phyloP scores from a whole-genome alignment of 2,797 vertebrate genomes.

The Parotocinclus haroldoi region DNA sequence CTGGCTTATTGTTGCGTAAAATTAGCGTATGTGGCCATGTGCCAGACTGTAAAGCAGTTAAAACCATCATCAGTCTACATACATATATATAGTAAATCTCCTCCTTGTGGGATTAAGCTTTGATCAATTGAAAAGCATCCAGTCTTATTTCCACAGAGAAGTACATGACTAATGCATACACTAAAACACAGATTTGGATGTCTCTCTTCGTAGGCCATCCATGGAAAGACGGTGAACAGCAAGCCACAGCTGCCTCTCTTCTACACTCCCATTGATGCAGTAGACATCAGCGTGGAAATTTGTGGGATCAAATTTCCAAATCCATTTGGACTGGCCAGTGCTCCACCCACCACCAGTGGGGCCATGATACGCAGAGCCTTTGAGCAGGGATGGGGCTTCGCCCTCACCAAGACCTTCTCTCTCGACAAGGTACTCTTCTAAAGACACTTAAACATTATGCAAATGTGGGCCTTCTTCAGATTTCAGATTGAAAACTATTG shows the following conservation, averaged over 20 bases:
- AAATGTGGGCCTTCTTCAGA: background rate
- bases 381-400: conserved; percentile 90
- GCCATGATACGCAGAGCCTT: conserved; percentile 92
- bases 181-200: conserved; percentile 27
- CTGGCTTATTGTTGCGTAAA: conserved; percentile 25
- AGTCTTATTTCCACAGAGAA: conserved; percentile 2
- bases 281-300: conserved; percentile 78
- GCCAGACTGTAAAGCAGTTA: conserved; percentile 17
- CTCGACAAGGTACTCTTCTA: conserved; percentile 81
- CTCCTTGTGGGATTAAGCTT: conserved; percentile 30
- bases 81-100: conserved; percentile 14
- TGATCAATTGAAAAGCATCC: conserved; percentile 26
- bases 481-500: background rate
- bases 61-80: conserved; percentile 35
- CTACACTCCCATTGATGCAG: conserved; percentile 71
- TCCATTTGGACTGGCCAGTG: conserved; percentile 90
- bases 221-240: conserved; percentile 55
- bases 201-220: conserved; percentile 58
- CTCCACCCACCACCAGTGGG: conserved; percentile 84
- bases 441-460: background rate
- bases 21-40: conserved; percentile 8
- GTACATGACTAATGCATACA: conserved; percentile 34
- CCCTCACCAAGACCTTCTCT: conserved; percentile 90
- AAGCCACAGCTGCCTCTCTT: conserved; percentile 73
- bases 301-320: conserved; percentile 76